Conservation (phyloP, 2,113 vertebrate genomes). For the Periophthalmus modestus region DNA sequence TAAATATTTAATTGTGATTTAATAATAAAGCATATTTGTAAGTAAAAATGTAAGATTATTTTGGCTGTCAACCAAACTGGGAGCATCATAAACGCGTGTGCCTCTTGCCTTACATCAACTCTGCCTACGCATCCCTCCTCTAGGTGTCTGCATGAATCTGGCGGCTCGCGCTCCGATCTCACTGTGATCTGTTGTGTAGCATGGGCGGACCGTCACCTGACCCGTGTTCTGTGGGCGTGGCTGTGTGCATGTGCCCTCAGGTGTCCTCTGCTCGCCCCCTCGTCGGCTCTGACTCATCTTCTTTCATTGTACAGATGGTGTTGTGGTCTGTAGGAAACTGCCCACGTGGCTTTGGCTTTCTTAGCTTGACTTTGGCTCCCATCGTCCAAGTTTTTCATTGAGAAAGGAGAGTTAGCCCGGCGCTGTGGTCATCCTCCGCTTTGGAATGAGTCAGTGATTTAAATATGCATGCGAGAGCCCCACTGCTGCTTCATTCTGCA, state of each 20-base stretch:
- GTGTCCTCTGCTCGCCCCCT: conserved; percentile 21
- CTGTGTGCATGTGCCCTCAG: conserved; percentile 45
- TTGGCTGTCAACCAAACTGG: conserved; percentile 25
- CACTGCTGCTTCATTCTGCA: conserved; percentile 31
- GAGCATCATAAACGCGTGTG: conserved; percentile 42
- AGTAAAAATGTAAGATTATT: conserved; percentile 5
- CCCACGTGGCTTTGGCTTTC: conserved; percentile 40
- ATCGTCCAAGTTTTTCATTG: conserved; percentile 20
- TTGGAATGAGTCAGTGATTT: conserved; percentile 38
- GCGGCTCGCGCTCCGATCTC: conserved; percentile 42
- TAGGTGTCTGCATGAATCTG: conserved; percentile 54
- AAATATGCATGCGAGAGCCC: conserved; percentile 25
- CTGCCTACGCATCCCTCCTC: conserved; percentile 18
- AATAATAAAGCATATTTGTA: conserved; percentile 10
- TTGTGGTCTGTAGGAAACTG: conserved; percentile 45
- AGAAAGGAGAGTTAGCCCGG: conserved; percentile 21
- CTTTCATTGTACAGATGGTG: conserved; percentile 41
- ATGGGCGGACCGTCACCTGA: conserved; percentile 34
- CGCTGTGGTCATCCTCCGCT: conserved; percentile 47
- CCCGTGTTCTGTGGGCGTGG: conserved; percentile 35
- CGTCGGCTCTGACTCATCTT: conserved; percentile 27
- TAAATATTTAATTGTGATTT: conserved; percentile 6
- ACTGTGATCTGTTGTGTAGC: conserved; percentile 69
- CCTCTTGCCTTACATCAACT: conserved; percentile 67
- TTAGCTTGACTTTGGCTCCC: conserved; percentile 21